Evolutionary conservation across 2,888 invertebrate species (phyloP).

Genomic region (Drosophila lutescens): DNA sequence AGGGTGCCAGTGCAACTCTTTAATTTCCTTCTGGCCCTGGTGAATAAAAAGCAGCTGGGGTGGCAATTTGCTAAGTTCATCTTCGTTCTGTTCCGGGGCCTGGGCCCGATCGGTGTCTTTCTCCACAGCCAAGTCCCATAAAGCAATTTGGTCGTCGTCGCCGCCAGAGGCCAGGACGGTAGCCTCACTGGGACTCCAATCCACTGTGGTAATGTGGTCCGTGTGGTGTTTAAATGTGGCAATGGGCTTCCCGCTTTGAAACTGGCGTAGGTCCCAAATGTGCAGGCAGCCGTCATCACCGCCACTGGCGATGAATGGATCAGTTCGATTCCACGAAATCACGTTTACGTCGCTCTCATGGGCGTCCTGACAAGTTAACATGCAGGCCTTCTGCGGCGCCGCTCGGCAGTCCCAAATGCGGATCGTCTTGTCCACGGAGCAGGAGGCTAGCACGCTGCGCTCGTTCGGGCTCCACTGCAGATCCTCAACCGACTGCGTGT

Average conservation of each 20-base stretch:
- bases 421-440: slow-evolving; percentile 95
- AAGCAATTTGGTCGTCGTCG: slow-evolving; percentile 96
- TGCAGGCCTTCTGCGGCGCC: slow-evolving; percentile 94
- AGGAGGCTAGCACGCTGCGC: slow-evolving; percentile 93
- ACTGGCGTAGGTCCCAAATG: slow-evolving; percentile 97
- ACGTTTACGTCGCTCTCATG: slow-evolving; percentile 98
- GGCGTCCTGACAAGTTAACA: slow-evolving; percentile 93
- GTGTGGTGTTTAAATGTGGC: slow-evolving; percentile 98
- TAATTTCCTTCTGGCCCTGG: slow-evolving; percentile 98
- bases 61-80: slow-evolving; percentile 90
- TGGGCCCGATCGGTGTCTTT: slow-evolving; percentile 87
- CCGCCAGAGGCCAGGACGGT: slow-evolving; percentile 97
- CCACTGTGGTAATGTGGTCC: slow-evolving; percentile 96
- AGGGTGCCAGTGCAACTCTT: slow-evolving; percentile 99
- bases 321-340: slow-evolving; percentile 97
- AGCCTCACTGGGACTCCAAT: slow-evolving; percentile 97
- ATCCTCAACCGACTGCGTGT: slow-evolving; percentile 97
- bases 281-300: slow-evolving; percentile 98
- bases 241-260: slow-evolving; percentile 91
- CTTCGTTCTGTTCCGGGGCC: slow-evolving; percentile 90
- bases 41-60: slow-evolving; percentile 98
- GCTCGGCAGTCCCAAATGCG: slow-evolving; percentile 98
- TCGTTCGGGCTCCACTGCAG: slow-evolving; percentile 99
- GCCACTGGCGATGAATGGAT: slow-evolving; percentile 95
- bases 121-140: slow-evolving; percentile 98